phyloP scores from a whole-genome alignment of 2,888 invertebrate species.

The Acanthopleura granulata region DNA sequence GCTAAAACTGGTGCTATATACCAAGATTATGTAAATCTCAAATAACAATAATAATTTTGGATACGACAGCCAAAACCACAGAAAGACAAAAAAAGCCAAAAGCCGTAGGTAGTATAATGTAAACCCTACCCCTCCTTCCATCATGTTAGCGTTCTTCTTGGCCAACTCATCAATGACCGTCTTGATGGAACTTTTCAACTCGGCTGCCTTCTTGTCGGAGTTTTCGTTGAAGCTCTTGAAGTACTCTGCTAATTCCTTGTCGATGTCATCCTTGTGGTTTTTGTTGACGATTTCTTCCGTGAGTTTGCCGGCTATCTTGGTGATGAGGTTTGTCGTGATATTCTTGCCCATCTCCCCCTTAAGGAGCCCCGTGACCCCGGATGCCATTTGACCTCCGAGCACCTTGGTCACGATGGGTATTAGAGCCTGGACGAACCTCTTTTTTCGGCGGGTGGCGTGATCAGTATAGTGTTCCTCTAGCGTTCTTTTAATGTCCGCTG shows the following conservation, averaged over 20 bases:
- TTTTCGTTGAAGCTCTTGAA: neutral
- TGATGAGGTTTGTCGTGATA: constrained; percentile 10
- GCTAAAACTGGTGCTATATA: too few relatives aligned
- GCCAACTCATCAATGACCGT: neutral
- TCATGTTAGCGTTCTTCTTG: neutral
- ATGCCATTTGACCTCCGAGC: neutral
- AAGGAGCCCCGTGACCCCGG: neutral
- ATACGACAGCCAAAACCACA: too few relatives aligned
- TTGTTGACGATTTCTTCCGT: constrained; percentile 20
- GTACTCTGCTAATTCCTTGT: constrained; percentile 18
- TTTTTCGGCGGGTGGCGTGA: neutral
- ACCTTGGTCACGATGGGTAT: constrained; percentile 10
- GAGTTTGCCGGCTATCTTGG: constrained; percentile 9
- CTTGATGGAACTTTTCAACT: neutral
- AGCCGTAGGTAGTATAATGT: neutral
- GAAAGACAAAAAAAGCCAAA: neutral
- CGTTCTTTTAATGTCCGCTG: neutral
- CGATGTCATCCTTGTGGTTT: constrained; percentile 20
- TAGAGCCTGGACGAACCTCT: neutral
- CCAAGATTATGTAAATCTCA: too few relatives aligned
- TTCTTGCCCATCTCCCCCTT: neutral
- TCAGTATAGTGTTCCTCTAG: constrained; percentile 9
- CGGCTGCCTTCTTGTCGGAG: constrained; percentile 4
- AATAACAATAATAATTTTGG: too few relatives aligned
- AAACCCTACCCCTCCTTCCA: neutral